Conservation (phyloP, 2,888 invertebrate genomes). For the Eilema caniola region DNA sequence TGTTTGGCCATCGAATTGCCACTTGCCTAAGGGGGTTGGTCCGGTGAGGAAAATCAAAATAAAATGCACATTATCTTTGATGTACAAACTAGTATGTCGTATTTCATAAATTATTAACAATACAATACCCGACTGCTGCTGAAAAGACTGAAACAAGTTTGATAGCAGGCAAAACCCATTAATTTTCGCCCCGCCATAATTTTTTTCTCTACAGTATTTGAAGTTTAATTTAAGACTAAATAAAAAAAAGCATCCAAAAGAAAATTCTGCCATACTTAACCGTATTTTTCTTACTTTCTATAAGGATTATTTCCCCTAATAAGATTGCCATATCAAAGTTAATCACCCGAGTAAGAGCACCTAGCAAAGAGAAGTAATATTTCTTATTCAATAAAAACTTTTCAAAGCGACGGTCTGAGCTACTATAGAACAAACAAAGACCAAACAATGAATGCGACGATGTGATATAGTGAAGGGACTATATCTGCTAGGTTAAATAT, state of each 20-base stretch:
- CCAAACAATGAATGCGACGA: constrained; percentile 28
- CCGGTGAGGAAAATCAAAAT: no score
- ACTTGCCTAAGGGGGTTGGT: no score
- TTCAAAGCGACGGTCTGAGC: neutral
- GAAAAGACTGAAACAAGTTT: no score
- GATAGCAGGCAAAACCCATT: no score
- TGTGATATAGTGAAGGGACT: constrained; percentile 39
- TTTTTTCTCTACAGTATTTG: no score
- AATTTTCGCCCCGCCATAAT: no score
- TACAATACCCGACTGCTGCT: no score
- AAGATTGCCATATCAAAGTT: constrained; percentile 1
- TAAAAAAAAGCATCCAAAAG: neutral
- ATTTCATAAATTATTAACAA: no score
- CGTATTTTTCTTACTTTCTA: neutral
- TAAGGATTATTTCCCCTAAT: neutral
- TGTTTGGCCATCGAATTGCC: no score
- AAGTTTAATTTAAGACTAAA: no score
- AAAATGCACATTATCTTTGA: no score
- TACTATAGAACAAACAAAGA: constrained; percentile 2
- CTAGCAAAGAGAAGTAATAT: constrained; percentile 3
- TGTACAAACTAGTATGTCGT: no score
- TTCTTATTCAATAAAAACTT: constrained; percentile 14
- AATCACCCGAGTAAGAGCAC: neutral
- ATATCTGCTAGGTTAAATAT: constrained; percentile 49
- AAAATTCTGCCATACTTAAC: neutral